Evolutionary conservation across 2,113 vertebrate species (phyloP), one percentile per base, ranked within the genome.

Genomic region (Nettapus auritus): DNA sequence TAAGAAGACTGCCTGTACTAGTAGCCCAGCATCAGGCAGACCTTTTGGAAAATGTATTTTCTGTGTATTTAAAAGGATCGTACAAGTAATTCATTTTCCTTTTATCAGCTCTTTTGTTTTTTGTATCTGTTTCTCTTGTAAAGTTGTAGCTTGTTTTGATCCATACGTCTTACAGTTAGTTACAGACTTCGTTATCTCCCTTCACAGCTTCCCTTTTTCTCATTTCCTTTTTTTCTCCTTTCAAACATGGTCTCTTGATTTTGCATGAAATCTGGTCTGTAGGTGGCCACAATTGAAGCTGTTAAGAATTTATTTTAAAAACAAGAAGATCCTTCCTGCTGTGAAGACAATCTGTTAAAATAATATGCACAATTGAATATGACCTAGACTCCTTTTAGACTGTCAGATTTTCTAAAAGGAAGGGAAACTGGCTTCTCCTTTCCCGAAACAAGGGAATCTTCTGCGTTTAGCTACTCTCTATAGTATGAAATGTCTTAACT

Each of bases 301-400:
- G 91, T 79, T 87, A 86, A 76, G 64, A 92, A 82, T 89, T 94
- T 94, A 64, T 95, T 96, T 94, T 68, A 95, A 94, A 95, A 97
- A 89, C 68, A 94, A 89, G 91, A 95, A 63, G 80, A 60, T 86
- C 22, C 64, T 62, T 94, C 93, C 94, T 48, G 29, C 86, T 86
- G 76, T 0, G 29, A 90, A 92, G 74, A 85, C 82, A 78, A 88
- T 94, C 95, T 96, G 81, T 81, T 94, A 90, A 83, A 84, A 94
- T 90, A 86, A 86, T 90, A 69, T 60, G 38, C 80, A 75, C 25
- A 89, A 59, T 1, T 67, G 70, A 87, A 89, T 36, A 46, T 38
- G 70, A 88, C 92, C 76, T 70, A 40, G 22, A 40, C 74, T 70
- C 36, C 46, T 82, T 91, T 82, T 38, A 86, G 34, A 31, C 36